These are phyloP conservation scores for Malacoraja senta DNA, from an alignment of 2,797 vertebrate species.

Conservation along the genomic window DNA sequence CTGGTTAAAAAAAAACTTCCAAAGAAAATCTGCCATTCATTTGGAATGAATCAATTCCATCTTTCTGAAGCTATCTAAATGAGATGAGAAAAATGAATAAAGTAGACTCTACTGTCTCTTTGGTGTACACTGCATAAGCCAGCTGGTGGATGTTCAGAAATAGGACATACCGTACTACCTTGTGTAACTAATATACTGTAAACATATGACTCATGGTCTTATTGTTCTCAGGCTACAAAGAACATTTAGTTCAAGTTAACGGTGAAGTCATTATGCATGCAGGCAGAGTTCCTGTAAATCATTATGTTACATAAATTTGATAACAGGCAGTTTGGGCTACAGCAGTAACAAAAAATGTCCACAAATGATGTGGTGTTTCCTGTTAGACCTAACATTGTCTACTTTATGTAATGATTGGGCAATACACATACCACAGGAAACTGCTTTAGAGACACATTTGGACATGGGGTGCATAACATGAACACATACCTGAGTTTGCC, in stretches of 20 bases:
- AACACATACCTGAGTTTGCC: neutral
- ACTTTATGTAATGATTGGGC: neutral
- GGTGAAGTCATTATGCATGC: conserved; percentile 25
- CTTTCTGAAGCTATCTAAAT: neutral
- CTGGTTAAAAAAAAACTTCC: no score
- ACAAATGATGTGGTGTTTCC: neutral
- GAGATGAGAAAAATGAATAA: neutral
- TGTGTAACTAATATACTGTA: conserved; percentile 14
- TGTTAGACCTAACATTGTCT: conserved; percentile 18
- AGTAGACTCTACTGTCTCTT: neutral
- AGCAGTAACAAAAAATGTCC: neutral
- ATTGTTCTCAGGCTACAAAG: neutral
- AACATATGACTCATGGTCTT: neutral
- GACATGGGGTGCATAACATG: neutral
- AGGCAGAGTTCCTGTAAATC: conserved; percentile 19
- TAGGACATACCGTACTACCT: neutral
- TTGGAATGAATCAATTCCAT: neutral
- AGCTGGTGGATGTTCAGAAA: neutral
- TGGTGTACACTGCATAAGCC: neutral
- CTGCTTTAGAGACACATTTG: neutral
- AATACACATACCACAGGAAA: neutral
- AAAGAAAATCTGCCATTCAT: neutral
- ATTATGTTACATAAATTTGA: neutral
- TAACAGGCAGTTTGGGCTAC: conserved; percentile 21
- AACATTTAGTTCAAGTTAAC: conserved; percentile 15